phyloP scores from a whole-genome alignment of 1,140 invertebrate genomes.

The Drosophila athabasca region DNA sequence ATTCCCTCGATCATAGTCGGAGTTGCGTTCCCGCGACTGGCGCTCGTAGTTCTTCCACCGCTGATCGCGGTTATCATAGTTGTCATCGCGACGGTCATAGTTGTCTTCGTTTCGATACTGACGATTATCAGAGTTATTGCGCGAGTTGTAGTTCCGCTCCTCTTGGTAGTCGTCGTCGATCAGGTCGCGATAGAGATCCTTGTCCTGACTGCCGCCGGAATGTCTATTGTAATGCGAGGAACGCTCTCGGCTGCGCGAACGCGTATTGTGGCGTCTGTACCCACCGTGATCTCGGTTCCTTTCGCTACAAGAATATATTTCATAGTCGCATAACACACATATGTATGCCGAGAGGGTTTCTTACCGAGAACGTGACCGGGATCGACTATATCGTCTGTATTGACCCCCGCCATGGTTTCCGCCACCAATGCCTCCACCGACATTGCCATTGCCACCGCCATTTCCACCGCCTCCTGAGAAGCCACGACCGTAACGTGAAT shows the following conservation, averaged over 20 bases:
- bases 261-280: conserved; percentile 51
- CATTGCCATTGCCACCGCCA: conserved; percentile 5
- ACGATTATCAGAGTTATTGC: conserved; percentile 55
- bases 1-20: conserved; percentile 46
- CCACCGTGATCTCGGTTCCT: conserved; percentile 40
- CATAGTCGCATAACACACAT: not conserved
- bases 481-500: conserved; percentile 62
- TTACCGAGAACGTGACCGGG: conserved; percentile 72
- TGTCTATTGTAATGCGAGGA: conserved; percentile 35
- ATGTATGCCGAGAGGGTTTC: not conserved
- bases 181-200: conserved; percentile 72
- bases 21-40: conserved; percentile 46
- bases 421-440: conserved; percentile 33
- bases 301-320: conserved; percentile 36
- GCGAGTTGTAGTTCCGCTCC: conserved; percentile 60
- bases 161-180: conserved; percentile 76
- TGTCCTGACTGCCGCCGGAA: conserved; percentile 42
- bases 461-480: conserved; percentile 32
- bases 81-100: conserved; percentile 40
- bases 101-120: conserved; percentile 58
- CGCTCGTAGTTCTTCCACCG: conserved; percentile 40
- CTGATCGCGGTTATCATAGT: conserved; percentile 3
- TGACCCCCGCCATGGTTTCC: conserved; percentile 36
- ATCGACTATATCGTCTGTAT: conserved; percentile 61
- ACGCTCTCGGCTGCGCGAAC: conserved; percentile 71